Evolutionary conservation across 1,140 invertebrate genomes (phyloP), one percentile per base, ranked within the genome.

Genomic region (Drosophila neocordata): DNA sequence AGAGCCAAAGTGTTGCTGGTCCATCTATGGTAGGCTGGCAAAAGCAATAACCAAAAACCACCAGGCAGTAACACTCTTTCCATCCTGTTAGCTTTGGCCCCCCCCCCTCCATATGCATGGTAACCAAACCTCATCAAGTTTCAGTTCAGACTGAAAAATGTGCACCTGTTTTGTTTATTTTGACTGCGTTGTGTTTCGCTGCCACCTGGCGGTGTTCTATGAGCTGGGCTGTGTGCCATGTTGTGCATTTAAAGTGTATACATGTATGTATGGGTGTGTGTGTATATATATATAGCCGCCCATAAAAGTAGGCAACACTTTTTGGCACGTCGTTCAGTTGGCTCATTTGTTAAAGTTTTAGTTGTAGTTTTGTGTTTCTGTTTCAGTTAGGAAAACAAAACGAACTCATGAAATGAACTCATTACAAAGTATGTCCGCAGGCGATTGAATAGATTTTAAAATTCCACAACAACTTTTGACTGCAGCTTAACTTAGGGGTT

Each of bases 111-210:
- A 24, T 24, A 24, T 31, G 6, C 27, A 31, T 31, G 20, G 41
- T 44, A 48, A 48, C 15, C 41, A 48, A 48, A 48, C 41, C 15
- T 48, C 22, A 22, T 20, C 65, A 44, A n/a, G 37, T 58, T 35
- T 34, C 53, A 15, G 27, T 35, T 56, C 9, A 48, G 31, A 63
- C 69, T 72, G 78, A 74, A 85, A 81, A 87, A 80, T 85, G 82
- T 71, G 71, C 82, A 85, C 82, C 82, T 85, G 82, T 69, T 87
- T 87, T 87, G 82, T 87, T 87, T 78, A 87, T 85, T 82, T 85
- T 84, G 82, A 77, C 66, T 81, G 51, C 38, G 35, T 18, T 53
- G 27, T 73, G 41, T 48, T 48, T 15, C 41, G 15, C 41, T 20
- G 41, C 41, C 41, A 18, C 15, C 41, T 70, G 69, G 20, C 77